Evolutionary conservation across 2,888 invertebrate genomes (phyloP).

Genomic region (Elmis aenea): DNA sequence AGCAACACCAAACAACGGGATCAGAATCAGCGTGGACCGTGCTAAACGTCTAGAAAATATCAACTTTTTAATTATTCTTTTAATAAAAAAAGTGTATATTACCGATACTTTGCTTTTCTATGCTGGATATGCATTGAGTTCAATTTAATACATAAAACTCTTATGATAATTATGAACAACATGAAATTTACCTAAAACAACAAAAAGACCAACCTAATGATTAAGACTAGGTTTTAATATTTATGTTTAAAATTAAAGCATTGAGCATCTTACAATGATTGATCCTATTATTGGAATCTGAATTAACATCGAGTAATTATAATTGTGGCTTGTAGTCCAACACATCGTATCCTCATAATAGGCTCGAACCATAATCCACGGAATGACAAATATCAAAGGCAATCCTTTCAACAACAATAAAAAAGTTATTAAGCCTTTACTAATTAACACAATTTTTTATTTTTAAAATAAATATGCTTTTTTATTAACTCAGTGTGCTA

Average conservation of each 20-base stretch:
- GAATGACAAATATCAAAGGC: constrained; percentile 53
- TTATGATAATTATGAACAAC: constrained; percentile 58
- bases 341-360: constrained; percentile 53
- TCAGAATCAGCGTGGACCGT: constrained; percentile 59
- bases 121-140: constrained; percentile 55
- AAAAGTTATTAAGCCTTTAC: background rate
- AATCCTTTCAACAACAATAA: constrained; percentile 44
- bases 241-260: too few species aligned
- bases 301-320: constrained; percentile 50
- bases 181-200: constrained; percentile 56
- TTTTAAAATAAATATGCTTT: too few species aligned
- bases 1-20: constrained; percentile 64
- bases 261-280: constrained; percentile 57
- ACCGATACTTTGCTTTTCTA: constrained; percentile 57
- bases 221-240: too few species aligned
- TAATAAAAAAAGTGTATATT: constrained; percentile 20
- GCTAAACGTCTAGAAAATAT: constrained; percentile 52
- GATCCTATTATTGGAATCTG: constrained; percentile 55
- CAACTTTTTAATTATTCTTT: background rate
- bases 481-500: too few species aligned
- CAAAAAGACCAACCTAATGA: too few species aligned
- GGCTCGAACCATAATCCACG: constrained; percentile 54
- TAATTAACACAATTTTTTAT: constrained; percentile 3
- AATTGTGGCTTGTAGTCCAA: constrained; percentile 54
- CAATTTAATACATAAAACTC: constrained; percentile 53